A percentile compares a stretch with the other conserved stretches of the same genome.
phyloP scores from a whole-genome alignment of 2,113 vertebrate species.

The Archilochus colubris region DNA sequence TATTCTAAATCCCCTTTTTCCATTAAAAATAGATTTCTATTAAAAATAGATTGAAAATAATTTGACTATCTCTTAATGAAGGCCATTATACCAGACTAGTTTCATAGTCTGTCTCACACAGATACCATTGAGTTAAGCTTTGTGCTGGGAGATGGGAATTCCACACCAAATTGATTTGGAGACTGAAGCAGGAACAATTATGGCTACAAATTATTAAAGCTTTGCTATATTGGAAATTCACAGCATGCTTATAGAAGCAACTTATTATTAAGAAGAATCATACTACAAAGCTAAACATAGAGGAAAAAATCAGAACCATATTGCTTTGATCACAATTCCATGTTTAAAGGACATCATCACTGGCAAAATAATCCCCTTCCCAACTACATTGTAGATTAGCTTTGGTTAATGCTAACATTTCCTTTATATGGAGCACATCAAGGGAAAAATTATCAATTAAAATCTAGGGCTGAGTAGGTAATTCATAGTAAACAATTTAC shows the following conservation, averaged over 20 bases:
- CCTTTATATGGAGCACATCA: slow-evolving; percentile 20
- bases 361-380: slow-evolving; percentile 62
- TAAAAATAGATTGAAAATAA: slow-evolving; percentile 34
- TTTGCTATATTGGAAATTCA: slow-evolving; percentile 48
- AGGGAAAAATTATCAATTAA: slow-evolving; percentile 52
- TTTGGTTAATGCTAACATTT: slow-evolving; percentile 47
- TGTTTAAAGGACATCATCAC: slow-evolving; percentile 41
- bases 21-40: slow-evolving; percentile 28
- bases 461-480: slow-evolving; percentile 31
- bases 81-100: slow-evolving; percentile 34
- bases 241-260: neutral
- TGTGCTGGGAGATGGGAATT: slow-evolving; percentile 53
- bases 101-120: slow-evolving; percentile 56
- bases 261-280: slow-evolving; percentile 11
- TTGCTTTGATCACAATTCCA: slow-evolving; percentile 56
- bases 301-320: slow-evolving; percentile 19
- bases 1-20: slow-evolving; percentile 19
- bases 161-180: slow-evolving; percentile 59
- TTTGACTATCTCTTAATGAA: slow-evolving; percentile 49
- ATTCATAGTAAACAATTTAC: slow-evolving; percentile 33
- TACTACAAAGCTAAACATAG: slow-evolving; percentile 31
- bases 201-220: slow-evolving; percentile 55
- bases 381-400: slow-evolving; percentile 1
- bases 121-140: slow-evolving; percentile 47
- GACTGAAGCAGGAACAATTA: slow-evolving; percentile 56